Evolutionary conservation across 2,113 vertebrate genomes (phyloP), one percentile per base, ranked within the genome.

Genomic region (Oncorhynchus gorbuscha): DNA sequence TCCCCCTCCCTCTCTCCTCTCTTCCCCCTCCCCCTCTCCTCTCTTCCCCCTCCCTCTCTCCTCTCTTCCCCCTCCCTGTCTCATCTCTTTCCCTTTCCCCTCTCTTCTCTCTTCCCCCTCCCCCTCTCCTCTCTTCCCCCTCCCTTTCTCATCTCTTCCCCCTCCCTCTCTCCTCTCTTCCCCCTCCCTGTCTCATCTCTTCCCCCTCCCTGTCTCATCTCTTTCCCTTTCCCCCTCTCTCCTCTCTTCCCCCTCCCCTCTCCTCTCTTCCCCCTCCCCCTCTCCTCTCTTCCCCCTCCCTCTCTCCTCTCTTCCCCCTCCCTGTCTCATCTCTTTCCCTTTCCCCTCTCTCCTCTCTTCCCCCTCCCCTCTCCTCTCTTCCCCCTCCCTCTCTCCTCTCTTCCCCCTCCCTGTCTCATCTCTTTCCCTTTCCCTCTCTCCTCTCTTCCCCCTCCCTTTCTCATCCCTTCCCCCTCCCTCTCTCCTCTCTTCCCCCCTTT

Each of bases 21-120:
- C 1, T 24, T 1, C 24, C 24, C 24, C 24, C 1, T 1, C 24
- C 24, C 1, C 24, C 1, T 1, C 1, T 1, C 24, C 1, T 1
- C 1, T 1, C 1, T 1, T 1, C 24, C 24, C 24, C 1, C 24
- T 24, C 24, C 24, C 1, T 1, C 1, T 1, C 1, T 24, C 24
- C 24, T 1, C 24, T 1, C 1, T 1, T 1, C 24, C 1, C 1
- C 1, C 24, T 24, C 24, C 1, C 1, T 1, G 1, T 1, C 1
- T 24, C 24, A 1, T n/a, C n/a, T n/a, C n/a, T n/a, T n/a, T n/a
- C n/a, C n/a, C n/a, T n/a, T n/a, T n/a, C n/a, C n/a, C n/a, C n/a
- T n/a, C n/a, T n/a, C n/a, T n/a, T n/a, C n/a, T 1, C 24, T 1
- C 1, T 1, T 1, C 24, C 24, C 1, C 1, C 24, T 24, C 24